A percentile compares a stretch with the other conserved stretches of the same genome.
Evolutionary conservation across 2,888 invertebrate genomes (phyloP).

Genomic region (Cetonia aurata): DNA sequence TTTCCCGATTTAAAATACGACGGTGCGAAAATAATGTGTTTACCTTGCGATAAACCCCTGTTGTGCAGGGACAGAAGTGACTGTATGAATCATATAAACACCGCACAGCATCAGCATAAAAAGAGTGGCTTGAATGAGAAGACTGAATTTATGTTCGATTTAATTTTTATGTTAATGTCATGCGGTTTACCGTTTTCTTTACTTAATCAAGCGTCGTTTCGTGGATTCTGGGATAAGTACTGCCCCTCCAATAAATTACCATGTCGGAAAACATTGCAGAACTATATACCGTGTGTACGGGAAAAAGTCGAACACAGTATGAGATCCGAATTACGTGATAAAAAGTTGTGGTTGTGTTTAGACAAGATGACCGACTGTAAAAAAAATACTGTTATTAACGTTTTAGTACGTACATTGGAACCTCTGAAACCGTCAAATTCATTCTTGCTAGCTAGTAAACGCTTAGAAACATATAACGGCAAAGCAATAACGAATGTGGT

Average conservation of each 20-base stretch:
- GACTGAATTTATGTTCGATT: background rate
- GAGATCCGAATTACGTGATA: background rate
- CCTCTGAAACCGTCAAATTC: background rate
- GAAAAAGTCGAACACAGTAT: background rate
- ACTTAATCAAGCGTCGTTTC: background rate
- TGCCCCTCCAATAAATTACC: background rate
- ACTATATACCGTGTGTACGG: background rate
- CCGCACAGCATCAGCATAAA: background rate
- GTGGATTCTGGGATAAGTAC: background rate
- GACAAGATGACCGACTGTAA: background rate
- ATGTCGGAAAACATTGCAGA: background rate
- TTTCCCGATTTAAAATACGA: background rate
- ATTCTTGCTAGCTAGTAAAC: background rate
- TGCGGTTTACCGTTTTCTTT: conserved; percentile 3
- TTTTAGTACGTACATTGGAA: conserved; percentile 4
- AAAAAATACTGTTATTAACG: background rate
- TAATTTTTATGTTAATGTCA: background rate
- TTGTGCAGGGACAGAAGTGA: background rate
- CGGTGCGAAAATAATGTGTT: conserved; percentile 7
- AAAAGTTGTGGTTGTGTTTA: background rate
- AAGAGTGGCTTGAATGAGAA: background rate
- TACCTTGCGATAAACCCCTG: background rate
- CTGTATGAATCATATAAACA: background rate
- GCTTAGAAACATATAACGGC: background rate
- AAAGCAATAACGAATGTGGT: background rate